Base-by-base conservation (phyloP, 2,888 invertebrate species). In the Ormyrus nitidulus region DNA sequence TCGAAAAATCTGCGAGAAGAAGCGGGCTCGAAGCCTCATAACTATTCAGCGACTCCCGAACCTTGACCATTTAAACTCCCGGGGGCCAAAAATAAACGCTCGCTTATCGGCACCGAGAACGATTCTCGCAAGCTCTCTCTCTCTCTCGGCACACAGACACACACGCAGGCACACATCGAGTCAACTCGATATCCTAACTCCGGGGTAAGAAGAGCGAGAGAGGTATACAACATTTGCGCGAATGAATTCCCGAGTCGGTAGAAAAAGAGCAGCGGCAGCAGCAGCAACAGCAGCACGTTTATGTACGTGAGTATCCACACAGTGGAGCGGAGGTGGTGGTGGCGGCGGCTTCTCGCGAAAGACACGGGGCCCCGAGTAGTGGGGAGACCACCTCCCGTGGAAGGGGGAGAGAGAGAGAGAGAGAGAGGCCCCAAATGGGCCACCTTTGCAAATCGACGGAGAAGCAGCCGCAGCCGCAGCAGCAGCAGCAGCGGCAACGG, bases 391-490 rank as follows among this genome's bases (percentile, higher is more conserved):
- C 34, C 34, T 34, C 34, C 34, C 34, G 3, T 34, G 56, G n/a
- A 13, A 49, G 49, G 46, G 34, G 3, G 53, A 5, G 46, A 13
- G n/a, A 44, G 62, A 62, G 62, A 53, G 64, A 72, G 59, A 56
- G 59, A 61, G 64, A 44, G 76, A 68, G 79, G 48, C 19, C 66
- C 69, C 64, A 81, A 81, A 81, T 73, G 69, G 73, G 69, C 73
- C 74, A 54, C 48, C 75, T 79, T 79, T 72, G 79, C 68, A 76
- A 79, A 75, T 81, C 75, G 78, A 11, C 68, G 70, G 53, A 56
- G 72, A 49, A 34, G 34, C 51, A 13, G 58, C 66, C 4, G n/a
- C 51, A 51, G 68, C 44, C 49, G 65, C 59, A 75, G 62, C 19
- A 65, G 56, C 49, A 44, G 48, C 44, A 9, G 5, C 48, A 48